Conservation (phyloP, 2,797 vertebrate species). For the Phrynocephalus guinanensis region DNA sequence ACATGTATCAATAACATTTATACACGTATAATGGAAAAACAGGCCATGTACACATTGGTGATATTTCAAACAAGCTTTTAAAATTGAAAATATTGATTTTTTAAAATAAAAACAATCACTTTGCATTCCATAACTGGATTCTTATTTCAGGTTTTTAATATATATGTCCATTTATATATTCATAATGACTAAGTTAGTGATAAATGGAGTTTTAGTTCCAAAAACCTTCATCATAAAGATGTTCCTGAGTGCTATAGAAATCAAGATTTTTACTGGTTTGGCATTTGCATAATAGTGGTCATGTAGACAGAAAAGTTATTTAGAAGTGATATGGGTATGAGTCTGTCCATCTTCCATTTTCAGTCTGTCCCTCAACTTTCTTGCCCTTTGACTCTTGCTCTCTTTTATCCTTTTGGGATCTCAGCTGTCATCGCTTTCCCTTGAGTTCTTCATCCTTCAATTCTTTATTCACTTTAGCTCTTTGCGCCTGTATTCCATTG, state of each 20-base stretch:
- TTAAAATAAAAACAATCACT: background rate
- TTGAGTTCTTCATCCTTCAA: background rate
- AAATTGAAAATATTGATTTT: conserved; percentile 2
- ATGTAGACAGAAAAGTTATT: background rate
- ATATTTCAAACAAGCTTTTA: background rate
- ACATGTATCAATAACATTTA: background rate
- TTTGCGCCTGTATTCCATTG: background rate
- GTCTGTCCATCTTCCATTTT: background rate
- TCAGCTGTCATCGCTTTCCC: background rate
- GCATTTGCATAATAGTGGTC: background rate
- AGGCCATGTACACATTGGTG: background rate
- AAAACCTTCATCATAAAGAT: background rate
- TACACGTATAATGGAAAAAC: background rate
- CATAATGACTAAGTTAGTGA: background rate
- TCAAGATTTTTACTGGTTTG: background rate
- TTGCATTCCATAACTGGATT: background rate
- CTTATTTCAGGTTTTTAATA: background rate
- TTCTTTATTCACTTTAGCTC: background rate
- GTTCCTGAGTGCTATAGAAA: background rate
- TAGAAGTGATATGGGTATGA: background rate
- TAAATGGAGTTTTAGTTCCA: background rate
- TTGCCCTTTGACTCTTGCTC: background rate
- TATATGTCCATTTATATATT: background rate
- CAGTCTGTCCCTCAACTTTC: background rate
- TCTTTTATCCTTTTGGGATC: background rate